phyloP scores from a whole-genome alignment of 2,797 vertebrate genomes.

The Ceyx erithaca region DNA sequence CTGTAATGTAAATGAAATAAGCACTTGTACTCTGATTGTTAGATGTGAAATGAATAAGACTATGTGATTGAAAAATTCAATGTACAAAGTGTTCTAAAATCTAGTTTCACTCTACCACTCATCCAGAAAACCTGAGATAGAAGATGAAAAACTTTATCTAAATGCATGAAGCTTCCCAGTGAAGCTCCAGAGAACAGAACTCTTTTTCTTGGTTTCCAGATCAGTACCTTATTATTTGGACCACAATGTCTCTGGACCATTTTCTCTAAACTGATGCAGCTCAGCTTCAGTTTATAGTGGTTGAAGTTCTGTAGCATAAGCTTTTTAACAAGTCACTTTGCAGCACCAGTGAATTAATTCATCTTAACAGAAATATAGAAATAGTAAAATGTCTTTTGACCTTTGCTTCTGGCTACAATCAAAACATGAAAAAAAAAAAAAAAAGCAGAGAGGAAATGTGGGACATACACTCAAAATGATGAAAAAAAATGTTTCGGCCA shows the following conservation, averaged over 20 bases:
- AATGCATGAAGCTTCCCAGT: background rate
- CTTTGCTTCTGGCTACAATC: slow-evolving; percentile 50
- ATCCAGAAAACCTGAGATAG: background rate
- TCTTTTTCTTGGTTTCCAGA: background rate
- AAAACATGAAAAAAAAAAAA: slow-evolving; percentile 11
- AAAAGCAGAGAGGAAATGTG: background rate
- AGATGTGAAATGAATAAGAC: background rate
- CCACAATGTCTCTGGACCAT: background rate
- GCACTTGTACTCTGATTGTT: background rate
- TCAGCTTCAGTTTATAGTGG: background rate
- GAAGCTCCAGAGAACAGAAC: background rate
- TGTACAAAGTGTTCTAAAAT: background rate
- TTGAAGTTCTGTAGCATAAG: slow-evolving; percentile 36
- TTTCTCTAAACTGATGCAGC: background rate
- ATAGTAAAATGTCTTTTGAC: slow-evolving; percentile 41
- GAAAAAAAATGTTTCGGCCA: background rate
- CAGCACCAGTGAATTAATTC: slow-evolving; percentile 34
- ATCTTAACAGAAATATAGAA: slow-evolving; percentile 37
- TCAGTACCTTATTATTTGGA: background rate
- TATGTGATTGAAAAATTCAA: background rate
- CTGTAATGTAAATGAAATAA: background rate
- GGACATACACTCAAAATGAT: background rate
- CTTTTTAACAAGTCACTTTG: slow-evolving; percentile 45
- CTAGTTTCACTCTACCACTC: background rate
- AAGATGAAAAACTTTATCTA: background rate